phyloP scores from a whole-genome alignment of 2,888 invertebrate species.

The Molorchus minor region DNA sequence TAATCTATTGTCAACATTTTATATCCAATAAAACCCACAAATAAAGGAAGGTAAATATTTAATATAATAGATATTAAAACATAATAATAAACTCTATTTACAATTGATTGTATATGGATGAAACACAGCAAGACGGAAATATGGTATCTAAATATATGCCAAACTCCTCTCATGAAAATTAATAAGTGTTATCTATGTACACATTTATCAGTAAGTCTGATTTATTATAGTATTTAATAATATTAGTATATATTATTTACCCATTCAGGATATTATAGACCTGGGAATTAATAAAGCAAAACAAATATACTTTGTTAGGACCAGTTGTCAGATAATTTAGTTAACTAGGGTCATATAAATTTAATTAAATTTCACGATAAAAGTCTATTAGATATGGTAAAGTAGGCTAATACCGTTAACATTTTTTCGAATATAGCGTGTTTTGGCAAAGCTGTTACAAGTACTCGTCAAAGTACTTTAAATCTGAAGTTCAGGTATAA shows the following conservation, averaged over 20 bases:
- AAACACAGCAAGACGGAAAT: constrained; percentile 2
- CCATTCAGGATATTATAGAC: constrained; percentile 16
- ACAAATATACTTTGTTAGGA: constrained; percentile 15
- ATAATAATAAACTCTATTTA: too few relatives aligned
- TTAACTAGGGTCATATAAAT: constrained; percentile 16
- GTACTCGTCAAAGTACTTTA: too few relatives aligned
- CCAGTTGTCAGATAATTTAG: constrained; percentile 16
- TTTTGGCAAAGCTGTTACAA: too few relatives aligned
- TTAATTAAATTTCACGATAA: constrained; percentile 20
- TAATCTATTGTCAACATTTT: too few relatives aligned
- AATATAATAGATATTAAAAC: too few relatives aligned
- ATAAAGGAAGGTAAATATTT: too few relatives aligned
- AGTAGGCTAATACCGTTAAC: background rate
- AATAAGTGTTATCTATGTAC: constrained; percentile 24
- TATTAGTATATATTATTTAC: constrained; percentile 26
- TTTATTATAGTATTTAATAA: constrained; percentile 27
- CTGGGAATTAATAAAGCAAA: constrained; percentile 24
- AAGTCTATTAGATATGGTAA: too few relatives aligned
- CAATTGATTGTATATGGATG: too few relatives aligned
- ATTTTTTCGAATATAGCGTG: background rate
- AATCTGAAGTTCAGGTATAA: too few relatives aligned
- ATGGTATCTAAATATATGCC: too few relatives aligned
- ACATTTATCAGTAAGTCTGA: constrained; percentile 21
- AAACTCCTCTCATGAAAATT: constrained; percentile 15
- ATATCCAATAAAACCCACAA: too few relatives aligned